Base-by-base conservation (phyloP, 2,113 vertebrate genomes). In the Leucopsar rothschildi region DNA sequence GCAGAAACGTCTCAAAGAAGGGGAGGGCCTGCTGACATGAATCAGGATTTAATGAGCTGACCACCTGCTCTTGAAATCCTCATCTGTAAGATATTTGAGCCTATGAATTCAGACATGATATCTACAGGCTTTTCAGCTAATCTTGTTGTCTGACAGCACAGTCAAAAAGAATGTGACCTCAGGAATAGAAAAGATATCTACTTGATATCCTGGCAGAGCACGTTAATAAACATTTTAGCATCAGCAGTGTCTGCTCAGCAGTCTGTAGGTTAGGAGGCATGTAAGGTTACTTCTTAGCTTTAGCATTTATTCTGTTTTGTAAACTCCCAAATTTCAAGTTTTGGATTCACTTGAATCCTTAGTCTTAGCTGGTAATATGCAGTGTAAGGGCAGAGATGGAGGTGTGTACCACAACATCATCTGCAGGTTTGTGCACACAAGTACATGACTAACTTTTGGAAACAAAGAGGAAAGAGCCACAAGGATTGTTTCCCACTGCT, bases 1-100 rank as follows among this genome's bases (percentile, higher is more conserved):
- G 61, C 59, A 93, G 45, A 71, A 88, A 53, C 33, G n/a, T 63
- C 37, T 81, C 5, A 21, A 35, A 84, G 72, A 91, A 78, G 79
- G 42, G 82, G 72, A 53, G 50, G 66, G 21, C 24, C 35, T 94
- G 84, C 70, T 95, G 96, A 95, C 16, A 22, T 92, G 92, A 75
- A 71, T 81, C 19, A 17, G 86, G 88, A 93, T 96, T 96, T 92
- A 93, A 95, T 76, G 86, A 93, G 31, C 86, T 88, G 86, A 70
- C 94, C 96, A 96, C 92, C 95, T 97, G 96, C 95, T 97, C 77
- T 71, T 64, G 56, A 95, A 91, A 92, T 82, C 56, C 53, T 96
- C 28, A 47, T 84, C 79, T 81, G 57, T 44, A 60, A 94, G 95
- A 79, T 90, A 95, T 92, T 44, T 92, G 92, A 97, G 93, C 78